phyloP scores from a whole-genome alignment of 2,888 invertebrate species.

The Cephus nigrinus region DNA sequence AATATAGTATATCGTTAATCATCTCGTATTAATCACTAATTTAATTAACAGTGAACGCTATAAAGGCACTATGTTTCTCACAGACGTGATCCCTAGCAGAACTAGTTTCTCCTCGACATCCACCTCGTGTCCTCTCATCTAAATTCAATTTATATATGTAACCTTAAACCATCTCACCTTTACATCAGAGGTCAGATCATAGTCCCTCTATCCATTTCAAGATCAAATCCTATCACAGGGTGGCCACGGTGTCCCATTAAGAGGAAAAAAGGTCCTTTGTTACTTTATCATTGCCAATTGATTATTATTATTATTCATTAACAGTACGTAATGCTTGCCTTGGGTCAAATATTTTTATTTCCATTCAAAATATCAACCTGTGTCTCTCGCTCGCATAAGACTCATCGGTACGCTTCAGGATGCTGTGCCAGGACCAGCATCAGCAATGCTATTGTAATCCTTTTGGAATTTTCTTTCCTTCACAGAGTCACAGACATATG shows the following conservation, averaged over 20 bases:
- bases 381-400: not conserved
- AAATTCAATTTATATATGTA: not conserved
- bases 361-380: not conserved
- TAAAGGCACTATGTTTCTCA: slow-evolving; percentile 51
- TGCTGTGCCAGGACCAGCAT: not conserved
- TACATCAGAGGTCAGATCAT: not conserved
- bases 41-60: slow-evolving; percentile 39
- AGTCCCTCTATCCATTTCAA: slow-evolving; percentile 14
- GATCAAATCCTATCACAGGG: not conserved
- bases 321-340: slow-evolving; percentile 25
- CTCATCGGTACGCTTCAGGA: not conserved
- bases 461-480: slow-evolving; percentile 13
- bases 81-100: slow-evolving; percentile 40
- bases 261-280: slow-evolving; percentile 20
- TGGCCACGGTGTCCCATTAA: not conserved
- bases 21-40: slow-evolving; percentile 14
- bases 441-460: not conserved
- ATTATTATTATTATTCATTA: slow-evolving; percentile 25
- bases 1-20: slow-evolving; percentile 26
- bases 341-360: not conserved
- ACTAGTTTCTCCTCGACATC: slow-evolving; percentile 14
- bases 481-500: not conserved
- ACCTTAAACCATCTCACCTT: not conserved
- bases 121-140: not conserved
- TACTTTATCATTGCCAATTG: slow-evolving; percentile 20